Conservation (phyloP, 2,888 invertebrate species). For the Perdita meconis region DNA sequence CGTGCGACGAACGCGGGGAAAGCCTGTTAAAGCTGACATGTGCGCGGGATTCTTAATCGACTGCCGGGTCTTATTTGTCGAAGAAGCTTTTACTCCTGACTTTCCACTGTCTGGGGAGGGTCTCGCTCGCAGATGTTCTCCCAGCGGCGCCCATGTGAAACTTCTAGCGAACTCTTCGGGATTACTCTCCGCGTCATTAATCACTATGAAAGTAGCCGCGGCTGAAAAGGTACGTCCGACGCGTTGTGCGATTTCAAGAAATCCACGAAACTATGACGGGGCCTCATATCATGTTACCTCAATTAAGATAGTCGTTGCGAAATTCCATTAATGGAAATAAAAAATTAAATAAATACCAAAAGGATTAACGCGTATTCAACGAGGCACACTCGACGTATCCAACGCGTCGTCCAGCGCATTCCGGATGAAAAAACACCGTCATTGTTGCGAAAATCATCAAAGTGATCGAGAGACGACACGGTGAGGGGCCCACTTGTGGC, state of each 20-base stretch:
- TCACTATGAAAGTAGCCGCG: neutral
- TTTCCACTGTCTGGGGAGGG: slow-evolving; percentile 37
- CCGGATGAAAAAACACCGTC: slow-evolving; percentile 62
- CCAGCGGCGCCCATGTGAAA: slow-evolving; percentile 39
- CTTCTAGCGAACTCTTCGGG: neutral
- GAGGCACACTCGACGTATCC: slow-evolving; percentile 32
- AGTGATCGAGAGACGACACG: slow-evolving; percentile 43
- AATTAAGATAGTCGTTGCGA: slow-evolving; percentile 2
- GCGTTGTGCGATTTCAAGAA: neutral
- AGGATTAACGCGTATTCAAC: slow-evolving; percentile 47
- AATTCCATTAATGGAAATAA: neutral
- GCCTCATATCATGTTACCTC: neutral
- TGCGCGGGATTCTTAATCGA: slow-evolving; percentile 56
- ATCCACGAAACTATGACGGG: slow-evolving; percentile 1
- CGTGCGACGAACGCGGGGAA: slow-evolving; percentile 19
- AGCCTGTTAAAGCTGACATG: slow-evolving; percentile 42
- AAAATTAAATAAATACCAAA: slow-evolving; percentile 41
- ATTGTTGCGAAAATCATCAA: slow-evolving; percentile 64
- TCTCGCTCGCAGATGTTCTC: slow-evolving; percentile 34
- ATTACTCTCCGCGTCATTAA: slow-evolving; percentile 1
- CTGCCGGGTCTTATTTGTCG: slow-evolving; percentile 24
- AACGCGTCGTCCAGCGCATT: slow-evolving; percentile 33
- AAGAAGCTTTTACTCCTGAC: slow-evolving; percentile 21
- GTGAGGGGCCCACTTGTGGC: slow-evolving; percentile 14
- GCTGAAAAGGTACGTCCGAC: neutral